Evolutionary conservation across 2,113 vertebrate species (phyloP).

Genomic region (Cyanoramphus novaezelandiae): DNA sequence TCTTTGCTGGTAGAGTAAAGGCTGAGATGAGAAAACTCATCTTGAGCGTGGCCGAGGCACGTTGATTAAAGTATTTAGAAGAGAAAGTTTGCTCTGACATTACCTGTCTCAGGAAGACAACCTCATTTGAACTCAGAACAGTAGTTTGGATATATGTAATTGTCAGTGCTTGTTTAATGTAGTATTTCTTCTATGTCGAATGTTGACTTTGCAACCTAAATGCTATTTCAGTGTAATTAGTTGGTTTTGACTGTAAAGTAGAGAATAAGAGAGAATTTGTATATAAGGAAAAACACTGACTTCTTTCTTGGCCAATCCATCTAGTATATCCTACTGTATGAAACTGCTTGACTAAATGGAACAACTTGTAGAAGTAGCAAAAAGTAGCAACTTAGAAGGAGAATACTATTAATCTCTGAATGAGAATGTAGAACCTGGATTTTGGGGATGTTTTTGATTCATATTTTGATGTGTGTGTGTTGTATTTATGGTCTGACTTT

Average conservation of each 20-base stretch:
- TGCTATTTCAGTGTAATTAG: neutral
- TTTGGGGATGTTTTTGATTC: rapidly evolving
- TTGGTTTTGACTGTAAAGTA: neutral
- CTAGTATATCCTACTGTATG: neutral
- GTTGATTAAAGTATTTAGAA: neutral
- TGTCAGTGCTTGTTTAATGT: neutral
- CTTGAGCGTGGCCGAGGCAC: rapidly evolving
- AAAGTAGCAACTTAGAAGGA: neutral
- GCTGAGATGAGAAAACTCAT: neutral
- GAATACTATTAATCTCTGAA: neutral
- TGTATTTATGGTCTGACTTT: neutral
- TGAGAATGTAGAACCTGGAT: neutral
- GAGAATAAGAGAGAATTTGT: neutral
- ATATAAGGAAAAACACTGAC: neutral
- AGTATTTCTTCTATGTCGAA: neutral
- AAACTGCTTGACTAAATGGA: neutral
- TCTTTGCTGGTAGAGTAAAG: neutral
- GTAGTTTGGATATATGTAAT: neutral
- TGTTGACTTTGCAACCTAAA: neutral
- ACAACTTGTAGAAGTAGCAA: neutral
- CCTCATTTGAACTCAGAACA: neutral
- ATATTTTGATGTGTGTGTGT: neutral
- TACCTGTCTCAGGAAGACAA: neutral
- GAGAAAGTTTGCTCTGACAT: neutral
- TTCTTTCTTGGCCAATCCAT: neutral